Evolutionary conservation across 1,140 invertebrate species (phyloP).

Genomic region (Bombus huntii): DNA sequence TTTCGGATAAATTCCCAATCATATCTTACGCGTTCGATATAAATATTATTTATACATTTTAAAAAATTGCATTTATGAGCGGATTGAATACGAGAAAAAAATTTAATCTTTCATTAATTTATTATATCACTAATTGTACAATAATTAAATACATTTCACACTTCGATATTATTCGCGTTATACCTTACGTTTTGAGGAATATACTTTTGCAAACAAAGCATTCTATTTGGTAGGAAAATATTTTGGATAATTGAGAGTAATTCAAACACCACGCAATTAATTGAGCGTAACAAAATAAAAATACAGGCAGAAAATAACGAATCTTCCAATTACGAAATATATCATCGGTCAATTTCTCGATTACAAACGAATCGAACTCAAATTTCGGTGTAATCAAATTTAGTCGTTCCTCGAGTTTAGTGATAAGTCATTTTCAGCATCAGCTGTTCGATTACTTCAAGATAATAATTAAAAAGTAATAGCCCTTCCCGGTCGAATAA

Average conservation of each 20-base stretch:
- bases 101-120: not conserved
- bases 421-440: not conserved
- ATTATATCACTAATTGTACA: not conserved
- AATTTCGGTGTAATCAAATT: not conserved
- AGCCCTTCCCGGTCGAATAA: not conserved
- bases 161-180: not conserved
- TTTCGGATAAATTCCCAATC: not conserved
- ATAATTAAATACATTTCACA: not conserved
- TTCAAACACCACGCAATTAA: not conserved
- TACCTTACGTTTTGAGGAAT: not conserved
- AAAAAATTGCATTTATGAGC: not conserved
- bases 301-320: not conserved
- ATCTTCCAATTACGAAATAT: not conserved
- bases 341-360: not conserved
- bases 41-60: not conserved
- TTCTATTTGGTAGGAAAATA: not conserved
- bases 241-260: not conserved
- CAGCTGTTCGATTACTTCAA: too few relatives aligned
- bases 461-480: not conserved
- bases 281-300: not conserved
- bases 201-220: not conserved
- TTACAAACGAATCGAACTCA: not conserved
- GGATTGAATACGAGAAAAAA: not conserved
- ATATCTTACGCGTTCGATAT: not conserved
- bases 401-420: not conserved